phyloP scores from a whole-genome alignment of 2,113 vertebrate genomes.

The Otocyon megalotis region DNA sequence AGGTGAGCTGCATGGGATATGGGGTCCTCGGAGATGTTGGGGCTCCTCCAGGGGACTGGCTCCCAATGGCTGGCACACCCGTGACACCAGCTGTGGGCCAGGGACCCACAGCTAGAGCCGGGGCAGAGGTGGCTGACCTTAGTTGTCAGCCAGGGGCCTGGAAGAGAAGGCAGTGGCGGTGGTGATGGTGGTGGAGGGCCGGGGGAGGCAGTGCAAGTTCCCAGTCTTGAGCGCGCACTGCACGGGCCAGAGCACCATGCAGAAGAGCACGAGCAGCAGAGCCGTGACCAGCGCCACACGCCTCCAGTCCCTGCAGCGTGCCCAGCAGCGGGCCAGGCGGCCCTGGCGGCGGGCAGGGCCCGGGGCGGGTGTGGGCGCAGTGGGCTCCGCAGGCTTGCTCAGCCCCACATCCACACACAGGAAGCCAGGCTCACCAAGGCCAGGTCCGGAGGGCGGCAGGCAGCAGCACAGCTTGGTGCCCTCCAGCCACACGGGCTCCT shows the following conservation, averaged over 20 bases:
- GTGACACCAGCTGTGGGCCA: no score
- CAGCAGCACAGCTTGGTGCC: slow-evolving; percentile 94
- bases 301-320: slow-evolving; percentile 91
- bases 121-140: neutral
- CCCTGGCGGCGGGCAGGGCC: neutral
- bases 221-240: slow-evolving; percentile 94
- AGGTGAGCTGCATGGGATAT: neutral
- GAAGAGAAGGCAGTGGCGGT: neutral
- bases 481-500: slow-evolving; percentile 94
- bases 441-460: neutral
- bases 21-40: neutral
- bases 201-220: slow-evolving; percentile 89
- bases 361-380: fast-evolving
- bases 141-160: fast-evolving
- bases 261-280: slow-evolving; percentile 90
- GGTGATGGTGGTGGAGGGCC: neutral
- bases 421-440: slow-evolving; percentile 81
- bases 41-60: neutral
- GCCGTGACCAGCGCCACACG: slow-evolving; percentile 89
- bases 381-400: slow-evolving; percentile 80
- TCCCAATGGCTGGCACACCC: neutral
- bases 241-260: slow-evolving; percentile 94
- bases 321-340: slow-evolving; percentile 80
- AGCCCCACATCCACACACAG: slow-evolving; percentile 94
- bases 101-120: neutral